These are phyloP conservation scores for Drosophila borealis DNA, from an alignment of 2,888 invertebrate species.

Conservation along the genomic window DNA sequence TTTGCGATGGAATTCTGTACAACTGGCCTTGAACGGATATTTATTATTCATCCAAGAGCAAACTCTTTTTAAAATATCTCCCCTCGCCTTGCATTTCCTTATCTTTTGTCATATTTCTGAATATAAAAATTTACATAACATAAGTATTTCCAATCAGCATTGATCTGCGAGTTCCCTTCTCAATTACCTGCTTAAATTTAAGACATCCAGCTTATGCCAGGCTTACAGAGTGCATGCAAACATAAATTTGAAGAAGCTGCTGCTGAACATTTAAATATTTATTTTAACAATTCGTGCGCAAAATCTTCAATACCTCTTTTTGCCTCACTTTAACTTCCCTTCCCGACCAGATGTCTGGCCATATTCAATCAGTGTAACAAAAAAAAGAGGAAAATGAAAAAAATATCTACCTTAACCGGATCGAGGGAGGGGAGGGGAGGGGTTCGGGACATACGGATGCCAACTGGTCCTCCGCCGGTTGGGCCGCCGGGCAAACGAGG, in stretches of 20 bases:
- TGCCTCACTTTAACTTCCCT: conserved; percentile 16
- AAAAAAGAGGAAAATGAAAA: conserved; percentile 2
- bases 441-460: conserved; percentile 4
- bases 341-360: conserved; percentile 46
- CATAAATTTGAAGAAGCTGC: conserved; percentile 17
- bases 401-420: conserved; percentile 21
- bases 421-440: not conserved
- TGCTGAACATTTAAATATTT: conserved; percentile 64
- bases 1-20: too few relatives aligned
- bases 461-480: conserved; percentile 39
- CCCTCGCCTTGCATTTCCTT: not conserved
- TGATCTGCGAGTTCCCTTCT: conserved; percentile 27
- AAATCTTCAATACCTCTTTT: conserved; percentile 47
- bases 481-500: conserved; percentile 48
- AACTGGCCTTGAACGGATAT: not conserved
- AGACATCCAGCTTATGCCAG: conserved; percentile 20
- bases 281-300: conserved; percentile 58
- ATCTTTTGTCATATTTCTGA: not conserved
- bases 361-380: conserved; percentile 66
- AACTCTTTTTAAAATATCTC: not conserved
- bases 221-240: conserved; percentile 32
- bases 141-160: conserved; percentile 28
- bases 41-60: not conserved
- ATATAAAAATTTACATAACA: conserved; percentile 27
- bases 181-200: conserved; percentile 37